Evolutionary conservation across 2,113 vertebrate species (phyloP).

Genomic region (Heterotis niloticus): DNA sequence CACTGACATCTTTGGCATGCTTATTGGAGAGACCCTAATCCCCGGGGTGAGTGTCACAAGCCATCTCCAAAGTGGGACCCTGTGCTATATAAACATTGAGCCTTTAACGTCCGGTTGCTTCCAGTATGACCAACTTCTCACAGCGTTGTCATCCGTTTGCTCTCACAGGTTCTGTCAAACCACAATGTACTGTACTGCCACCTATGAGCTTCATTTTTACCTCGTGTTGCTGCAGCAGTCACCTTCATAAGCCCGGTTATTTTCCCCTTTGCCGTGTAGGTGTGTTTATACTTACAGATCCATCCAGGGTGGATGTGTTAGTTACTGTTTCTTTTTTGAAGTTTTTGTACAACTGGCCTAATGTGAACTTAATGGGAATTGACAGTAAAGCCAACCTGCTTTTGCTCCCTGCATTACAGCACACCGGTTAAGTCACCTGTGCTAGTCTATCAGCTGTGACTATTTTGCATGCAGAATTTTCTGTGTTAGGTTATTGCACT

Average conservation of each 20-base stretch:
- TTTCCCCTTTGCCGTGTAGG: too few relatives aligned
- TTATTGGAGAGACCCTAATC: constrained; percentile 95
- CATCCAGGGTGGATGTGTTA: too few relatives aligned
- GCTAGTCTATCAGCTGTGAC: not conserved
- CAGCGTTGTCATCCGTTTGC: not conserved
- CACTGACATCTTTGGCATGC: constrained; percentile 94
- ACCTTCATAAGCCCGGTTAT: too few relatives aligned
- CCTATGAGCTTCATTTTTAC: too few relatives aligned
- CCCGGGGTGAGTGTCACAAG: constrained; percentile 69
- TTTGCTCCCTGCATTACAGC: not conserved
- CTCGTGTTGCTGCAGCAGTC: too few relatives aligned
- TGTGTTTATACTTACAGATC: too few relatives aligned
- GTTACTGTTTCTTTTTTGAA: too few relatives aligned
- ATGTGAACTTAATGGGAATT: too few relatives aligned
- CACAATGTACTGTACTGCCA: too few relatives aligned
- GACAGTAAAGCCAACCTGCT: too few relatives aligned
- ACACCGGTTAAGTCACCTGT: not conserved
- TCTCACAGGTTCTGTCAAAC: not conserved
- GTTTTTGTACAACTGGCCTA: too few relatives aligned
- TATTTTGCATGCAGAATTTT: not conserved
- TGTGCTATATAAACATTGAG: not conserved
- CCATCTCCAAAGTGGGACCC: not conserved
- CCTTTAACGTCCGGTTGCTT: not conserved
- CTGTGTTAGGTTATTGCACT: constrained; percentile 12
- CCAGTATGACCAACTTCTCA: not conserved